These are phyloP conservation scores for Macroteleia sp. DNA, from an alignment of 2,888 invertebrate species.

Conservation along the genomic window DNA sequence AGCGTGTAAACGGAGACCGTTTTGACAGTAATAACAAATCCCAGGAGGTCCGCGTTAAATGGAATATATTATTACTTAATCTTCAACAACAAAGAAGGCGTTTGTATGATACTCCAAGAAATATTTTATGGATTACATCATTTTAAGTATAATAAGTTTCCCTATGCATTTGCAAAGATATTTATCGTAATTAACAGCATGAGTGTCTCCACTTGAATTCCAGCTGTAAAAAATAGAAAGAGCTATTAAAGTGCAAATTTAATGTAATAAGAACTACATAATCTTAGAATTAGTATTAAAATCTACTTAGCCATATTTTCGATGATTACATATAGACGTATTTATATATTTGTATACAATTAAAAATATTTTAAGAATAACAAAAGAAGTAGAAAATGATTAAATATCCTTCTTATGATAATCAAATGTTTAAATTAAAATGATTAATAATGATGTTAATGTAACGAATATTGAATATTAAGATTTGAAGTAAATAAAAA, in stretches of 20 bases:
- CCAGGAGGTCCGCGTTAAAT: constrained; percentile 14
- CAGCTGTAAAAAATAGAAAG: neutral
- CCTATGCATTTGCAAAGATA: neutral
- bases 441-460: too few species aligned
- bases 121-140: constrained; percentile 21
- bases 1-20: constrained; percentile 11
- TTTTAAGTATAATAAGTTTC: neutral
- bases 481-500: too few species aligned
- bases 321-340: too few species aligned
- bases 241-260: constrained; percentile 9
- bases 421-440: too few species aligned
- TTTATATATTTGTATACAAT: too few species aligned
- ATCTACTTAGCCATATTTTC: too few species aligned
- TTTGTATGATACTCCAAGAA: neutral
- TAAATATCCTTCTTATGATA: too few species aligned
- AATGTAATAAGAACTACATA: too few species aligned
- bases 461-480: too few species aligned
- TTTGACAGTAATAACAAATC: constrained; percentile 8
- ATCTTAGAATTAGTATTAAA: too few species aligned
- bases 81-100: neutral
- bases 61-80: constrained; percentile 25
- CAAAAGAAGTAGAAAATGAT: too few species aligned
- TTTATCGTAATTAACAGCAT: constrained; percentile 19
- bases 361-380: too few species aligned
- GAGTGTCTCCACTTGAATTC: neutral